Percentiles rank a stretch among this genome's conserved stretches.
Evolutionary conservation across 2,113 vertebrate genomes (phyloP).

Genomic region (Lontra canadensis): DNA sequence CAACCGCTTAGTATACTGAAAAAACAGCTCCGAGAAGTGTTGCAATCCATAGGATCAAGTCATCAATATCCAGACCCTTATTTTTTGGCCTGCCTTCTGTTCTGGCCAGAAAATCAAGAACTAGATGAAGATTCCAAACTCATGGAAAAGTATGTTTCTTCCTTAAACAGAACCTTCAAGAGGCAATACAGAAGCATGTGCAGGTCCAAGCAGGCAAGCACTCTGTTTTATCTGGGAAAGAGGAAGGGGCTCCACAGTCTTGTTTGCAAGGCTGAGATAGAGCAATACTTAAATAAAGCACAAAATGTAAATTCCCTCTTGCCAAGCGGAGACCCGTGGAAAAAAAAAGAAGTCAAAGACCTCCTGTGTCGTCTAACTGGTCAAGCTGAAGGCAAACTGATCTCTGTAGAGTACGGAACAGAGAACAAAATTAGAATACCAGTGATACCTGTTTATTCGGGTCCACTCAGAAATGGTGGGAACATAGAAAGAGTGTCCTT

Average conservation of each 20-base stretch:
- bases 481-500: slow-evolving; percentile 81
- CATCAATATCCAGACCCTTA: slow-evolving; percentile 74
- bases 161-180: slow-evolving; percentile 72
- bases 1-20: slow-evolving; percentile 43
- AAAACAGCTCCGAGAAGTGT: slow-evolving; percentile 73
- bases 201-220: slow-evolving; percentile 74
- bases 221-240: slow-evolving; percentile 80
- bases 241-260: slow-evolving; percentile 69
- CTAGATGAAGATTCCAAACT: slow-evolving; percentile 75
- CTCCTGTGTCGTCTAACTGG: slow-evolving; percentile 76
- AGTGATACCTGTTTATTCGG: slow-evolving; percentile 75
- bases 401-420: slow-evolving; percentile 78
- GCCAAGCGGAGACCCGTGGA: slow-evolving; percentile 80
- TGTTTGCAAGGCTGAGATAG: slow-evolving; percentile 79
- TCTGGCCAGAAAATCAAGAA: slow-evolving; percentile 79
- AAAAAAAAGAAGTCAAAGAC: slow-evolving; percentile 58
- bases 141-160: slow-evolving; percentile 69
- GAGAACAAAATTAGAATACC: slow-evolving; percentile 77
- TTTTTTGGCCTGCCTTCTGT: slow-evolving; percentile 82
- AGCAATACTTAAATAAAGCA: slow-evolving; percentile 62
- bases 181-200: slow-evolving; percentile 69
- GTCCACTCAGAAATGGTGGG: slow-evolving; percentile 69
- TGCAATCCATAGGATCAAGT: slow-evolving; percentile 21
- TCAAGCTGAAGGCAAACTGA: slow-evolving; percentile 70
- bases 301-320: slow-evolving; percentile 70